Evolutionary conservation across 1,140 invertebrate genomes (phyloP).

Genomic region (Drosophila paulistorum): DNA sequence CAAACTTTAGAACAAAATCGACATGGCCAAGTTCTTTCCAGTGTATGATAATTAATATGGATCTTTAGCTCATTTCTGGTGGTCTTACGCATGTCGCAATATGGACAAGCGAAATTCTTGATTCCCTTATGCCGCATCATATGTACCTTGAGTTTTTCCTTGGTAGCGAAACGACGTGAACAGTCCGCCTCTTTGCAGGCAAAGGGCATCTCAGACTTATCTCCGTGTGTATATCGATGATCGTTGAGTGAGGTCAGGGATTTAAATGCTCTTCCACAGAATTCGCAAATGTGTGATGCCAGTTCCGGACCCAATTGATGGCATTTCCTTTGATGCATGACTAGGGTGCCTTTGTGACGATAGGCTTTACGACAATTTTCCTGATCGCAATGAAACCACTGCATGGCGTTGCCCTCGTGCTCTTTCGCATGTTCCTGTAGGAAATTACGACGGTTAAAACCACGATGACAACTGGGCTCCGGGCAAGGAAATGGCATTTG

Average conservation of each 20-base stretch:
- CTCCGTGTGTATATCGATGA: slow-evolving; percentile 63
- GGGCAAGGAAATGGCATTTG: not conserved
- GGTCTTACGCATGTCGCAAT: slow-evolving; percentile 72
- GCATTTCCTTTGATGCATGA: slow-evolving; percentile 52
- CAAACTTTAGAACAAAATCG: slow-evolving; percentile 67
- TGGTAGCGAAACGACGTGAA: slow-evolving; percentile 48
- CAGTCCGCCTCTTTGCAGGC: slow-evolving; percentile 58
- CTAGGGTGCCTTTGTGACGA: slow-evolving; percentile 66
- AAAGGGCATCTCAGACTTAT: slow-evolving; percentile 51
- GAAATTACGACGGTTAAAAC: not conserved
- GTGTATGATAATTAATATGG: slow-evolving; percentile 76
- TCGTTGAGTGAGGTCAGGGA: slow-evolving; percentile 60
- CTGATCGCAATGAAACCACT: slow-evolving; percentile 38
- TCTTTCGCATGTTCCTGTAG: not conserved
- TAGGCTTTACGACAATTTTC: slow-evolving; percentile 61
- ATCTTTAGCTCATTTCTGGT: slow-evolving; percentile 71
- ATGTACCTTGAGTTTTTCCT: slow-evolving; percentile 69
- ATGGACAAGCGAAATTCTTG: slow-evolving; percentile 73
- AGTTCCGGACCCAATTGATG: slow-evolving; percentile 59
- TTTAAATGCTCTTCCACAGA: slow-evolving; percentile 66
- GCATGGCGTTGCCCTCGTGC: slow-evolving; percentile 1
- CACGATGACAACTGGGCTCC: not conserved
- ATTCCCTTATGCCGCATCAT: slow-evolving; percentile 75
- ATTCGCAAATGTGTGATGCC: slow-evolving; percentile 66
- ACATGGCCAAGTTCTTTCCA: slow-evolving; percentile 70